Percentiles rank a stretch among this genome's conserved stretches.
These are phyloP conservation scores for Mus pahari DNA, from an alignment of 2,113 vertebrate genomes.

Conservation along the genomic window DNA sequence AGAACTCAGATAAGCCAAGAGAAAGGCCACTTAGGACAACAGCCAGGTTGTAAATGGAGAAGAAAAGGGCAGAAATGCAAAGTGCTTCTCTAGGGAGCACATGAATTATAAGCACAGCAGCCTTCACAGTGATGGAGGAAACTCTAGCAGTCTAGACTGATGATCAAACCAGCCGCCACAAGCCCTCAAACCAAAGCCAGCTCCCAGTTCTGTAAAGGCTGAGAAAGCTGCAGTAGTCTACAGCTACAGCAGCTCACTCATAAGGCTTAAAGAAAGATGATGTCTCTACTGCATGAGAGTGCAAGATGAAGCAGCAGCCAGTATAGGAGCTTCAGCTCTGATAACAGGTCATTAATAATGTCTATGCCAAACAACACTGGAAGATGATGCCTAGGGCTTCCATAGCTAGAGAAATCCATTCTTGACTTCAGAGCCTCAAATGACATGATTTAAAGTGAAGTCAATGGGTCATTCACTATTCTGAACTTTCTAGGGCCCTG, in stretches of 20 bases:
- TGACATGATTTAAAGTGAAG: not conserved
- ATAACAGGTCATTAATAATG: not conserved
- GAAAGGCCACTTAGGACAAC: not conserved
- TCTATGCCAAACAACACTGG: not conserved
- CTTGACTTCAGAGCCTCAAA: not conserved
- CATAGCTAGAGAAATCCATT: not conserved
- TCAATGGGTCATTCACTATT: not conserved
- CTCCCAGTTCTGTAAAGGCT: not conserved
- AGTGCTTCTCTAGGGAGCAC: not conserved
- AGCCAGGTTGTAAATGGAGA: not conserved
- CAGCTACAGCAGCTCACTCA: not conserved
- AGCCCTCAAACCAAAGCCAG: not conserved
- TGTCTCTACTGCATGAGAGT: not conserved
- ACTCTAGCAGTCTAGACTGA: not conserved
- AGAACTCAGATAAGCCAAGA: not conserved
- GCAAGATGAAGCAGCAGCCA: not conserved
- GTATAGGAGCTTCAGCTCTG: too few relatives aligned
- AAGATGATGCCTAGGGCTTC: not conserved
- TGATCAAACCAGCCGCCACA: too few relatives aligned
- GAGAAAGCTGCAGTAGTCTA: not conserved
- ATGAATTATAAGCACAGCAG: not conserved
- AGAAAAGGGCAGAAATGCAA: not conserved
- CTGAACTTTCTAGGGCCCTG: not conserved
- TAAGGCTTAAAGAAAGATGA: not conserved
- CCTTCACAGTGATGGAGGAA: not conserved